phyloP scores from a whole-genome alignment of 2,888 invertebrate species.

The Dione vanillae region DNA sequence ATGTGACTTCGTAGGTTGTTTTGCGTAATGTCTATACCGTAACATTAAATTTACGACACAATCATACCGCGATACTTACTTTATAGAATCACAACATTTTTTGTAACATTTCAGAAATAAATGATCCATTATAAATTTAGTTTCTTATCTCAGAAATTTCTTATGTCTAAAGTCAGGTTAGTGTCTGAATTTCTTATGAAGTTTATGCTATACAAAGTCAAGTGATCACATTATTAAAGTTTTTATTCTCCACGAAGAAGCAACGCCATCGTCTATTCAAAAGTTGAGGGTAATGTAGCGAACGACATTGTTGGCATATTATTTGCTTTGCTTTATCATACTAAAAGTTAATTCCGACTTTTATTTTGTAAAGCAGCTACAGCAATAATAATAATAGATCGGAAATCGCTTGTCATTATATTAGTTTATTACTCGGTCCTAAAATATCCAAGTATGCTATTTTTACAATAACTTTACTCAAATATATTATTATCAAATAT shows the following conservation, averaged over 20 bases:
- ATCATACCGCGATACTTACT: neutral
- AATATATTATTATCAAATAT: neutral
- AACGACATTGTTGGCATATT: constrained; percentile 37
- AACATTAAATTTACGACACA: constrained; percentile 3
- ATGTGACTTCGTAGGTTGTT: constrained; percentile 57
- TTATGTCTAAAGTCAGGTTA: constrained; percentile 25
- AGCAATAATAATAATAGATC: constrained; percentile 12
- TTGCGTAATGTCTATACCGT: constrained; percentile 34
- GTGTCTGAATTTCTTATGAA: constrained; percentile 26
- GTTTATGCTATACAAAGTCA: constrained; percentile 36
- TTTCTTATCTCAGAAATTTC: constrained; percentile 24
- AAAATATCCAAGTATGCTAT: neutral
- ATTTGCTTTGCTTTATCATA: constrained; percentile 30
- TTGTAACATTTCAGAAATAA: neutral
- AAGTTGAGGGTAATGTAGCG: constrained; percentile 42
- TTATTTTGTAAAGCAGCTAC: constrained; percentile 27
- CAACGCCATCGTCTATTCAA: constrained; percentile 34
- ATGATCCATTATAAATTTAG: constrained; percentile 5
- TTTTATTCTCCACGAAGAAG: constrained; percentile 35
- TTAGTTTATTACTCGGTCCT: neutral
- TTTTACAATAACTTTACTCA: neutral
- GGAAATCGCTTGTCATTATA: constrained; percentile 29
- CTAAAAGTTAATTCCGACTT: constrained; percentile 31
- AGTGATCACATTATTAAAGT: constrained; percentile 36
- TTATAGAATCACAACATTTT: neutral